phyloP scores from a whole-genome alignment of 2,888 invertebrate genomes.

The Sympetrum striolatum region DNA sequence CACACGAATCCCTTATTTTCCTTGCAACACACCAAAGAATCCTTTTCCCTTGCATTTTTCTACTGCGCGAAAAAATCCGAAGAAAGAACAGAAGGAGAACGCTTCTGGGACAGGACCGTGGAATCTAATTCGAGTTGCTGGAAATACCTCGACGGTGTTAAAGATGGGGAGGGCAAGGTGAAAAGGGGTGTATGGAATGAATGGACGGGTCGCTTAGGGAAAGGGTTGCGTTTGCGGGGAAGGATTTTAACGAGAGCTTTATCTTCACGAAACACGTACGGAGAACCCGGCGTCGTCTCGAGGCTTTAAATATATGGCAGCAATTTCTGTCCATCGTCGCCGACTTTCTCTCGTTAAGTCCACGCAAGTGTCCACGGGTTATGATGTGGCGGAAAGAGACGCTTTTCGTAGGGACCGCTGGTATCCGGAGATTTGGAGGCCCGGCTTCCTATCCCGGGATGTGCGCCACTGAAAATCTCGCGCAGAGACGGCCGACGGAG shows the following conservation, averaged over 20 bases:
- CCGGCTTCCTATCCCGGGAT: slow-evolving; percentile 28
- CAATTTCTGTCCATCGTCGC: slow-evolving; percentile 3
- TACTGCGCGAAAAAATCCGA: not conserved
- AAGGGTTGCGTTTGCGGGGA: not conserved
- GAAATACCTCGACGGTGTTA: not conserved
- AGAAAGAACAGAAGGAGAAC: not conserved
- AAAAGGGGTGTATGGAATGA: not conserved
- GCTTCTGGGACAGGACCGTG: not conserved
- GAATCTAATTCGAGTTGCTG: not conserved
- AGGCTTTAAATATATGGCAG: not conserved
- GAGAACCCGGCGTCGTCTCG: not conserved
- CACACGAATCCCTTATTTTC: not conserved
- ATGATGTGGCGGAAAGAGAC: not conserved
- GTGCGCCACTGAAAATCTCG: slow-evolving; percentile 6
- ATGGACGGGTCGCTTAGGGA: not conserved
- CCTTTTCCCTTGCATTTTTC: not conserved
- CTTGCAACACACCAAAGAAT: not conserved
- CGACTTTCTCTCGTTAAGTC: slow-evolving; percentile 30
- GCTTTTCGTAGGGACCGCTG: not conserved
- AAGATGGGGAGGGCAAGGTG: not conserved
- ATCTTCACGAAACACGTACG: slow-evolving; percentile 21
- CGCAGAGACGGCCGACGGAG: not conserved
- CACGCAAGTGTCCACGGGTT: slow-evolving; percentile 1
- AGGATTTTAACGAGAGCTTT: not conserved
- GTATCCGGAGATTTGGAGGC: not conserved